These are phyloP conservation scores for Pocillopora verrucosa DNA, from an alignment of 64 coral and sea anemone genomes.

Conservation along the genomic window DNA sequence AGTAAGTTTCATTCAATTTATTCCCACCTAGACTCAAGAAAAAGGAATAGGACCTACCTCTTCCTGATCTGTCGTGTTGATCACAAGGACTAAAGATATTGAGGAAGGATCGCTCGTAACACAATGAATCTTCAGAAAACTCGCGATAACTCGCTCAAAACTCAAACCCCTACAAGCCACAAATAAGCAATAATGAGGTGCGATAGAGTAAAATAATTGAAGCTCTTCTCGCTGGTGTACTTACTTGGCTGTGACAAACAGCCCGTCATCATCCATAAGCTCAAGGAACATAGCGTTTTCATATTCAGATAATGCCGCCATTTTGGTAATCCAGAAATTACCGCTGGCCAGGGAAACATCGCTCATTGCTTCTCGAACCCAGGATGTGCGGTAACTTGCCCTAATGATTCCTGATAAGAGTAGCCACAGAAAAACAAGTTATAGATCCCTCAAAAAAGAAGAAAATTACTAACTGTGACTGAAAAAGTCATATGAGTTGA, in stretches of 20 bases:
- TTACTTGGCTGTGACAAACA: conserved; percentile 73
- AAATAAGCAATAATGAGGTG: no score
- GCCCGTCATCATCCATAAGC: conserved; percentile 64
- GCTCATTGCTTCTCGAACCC: not conserved
- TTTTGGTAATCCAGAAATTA: conserved; percentile 17
- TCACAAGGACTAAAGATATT: conserved; percentile 58
- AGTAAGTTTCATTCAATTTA: not conserved
- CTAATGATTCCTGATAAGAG: no score
- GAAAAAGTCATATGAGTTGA: no score
- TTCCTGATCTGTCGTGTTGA: conserved; percentile 71
- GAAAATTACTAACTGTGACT: no score
- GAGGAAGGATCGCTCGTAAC: conserved; percentile 61
- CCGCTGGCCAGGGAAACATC: not conserved
- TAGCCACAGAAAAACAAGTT: no score
- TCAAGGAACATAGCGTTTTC: conserved; percentile 77
- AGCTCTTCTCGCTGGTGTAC: not conserved
- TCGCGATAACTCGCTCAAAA: conserved; percentile 49
- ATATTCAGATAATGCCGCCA: conserved; percentile 77
- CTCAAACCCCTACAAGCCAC: conserved; percentile 55
- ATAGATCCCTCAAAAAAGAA: no score
- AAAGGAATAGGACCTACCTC: conserved; percentile 33
- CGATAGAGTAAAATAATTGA: not conserved
- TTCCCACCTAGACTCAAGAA: not conserved
- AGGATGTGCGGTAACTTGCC: not conserved
- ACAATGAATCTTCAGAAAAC: conserved; percentile 79